Evolutionary conservation across 2,113 vertebrate species (phyloP).

Genomic region (Phyllopteryx taeniolatus): DNA sequence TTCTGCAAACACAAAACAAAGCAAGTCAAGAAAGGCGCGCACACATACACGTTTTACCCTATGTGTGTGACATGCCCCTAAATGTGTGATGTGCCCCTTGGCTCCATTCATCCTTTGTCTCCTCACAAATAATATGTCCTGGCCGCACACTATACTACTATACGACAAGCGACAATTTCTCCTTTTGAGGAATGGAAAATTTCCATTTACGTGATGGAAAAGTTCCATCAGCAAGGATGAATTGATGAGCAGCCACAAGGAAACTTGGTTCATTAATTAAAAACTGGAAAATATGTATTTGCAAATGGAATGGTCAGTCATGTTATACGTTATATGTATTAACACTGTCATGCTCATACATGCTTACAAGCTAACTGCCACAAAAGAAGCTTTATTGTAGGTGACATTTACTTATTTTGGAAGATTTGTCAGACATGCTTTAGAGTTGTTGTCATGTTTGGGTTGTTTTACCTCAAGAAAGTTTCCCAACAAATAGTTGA

Average conservation of each 20-base stretch:
- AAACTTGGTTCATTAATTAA: neutral
- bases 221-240: neutral
- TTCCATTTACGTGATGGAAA: too few species aligned
- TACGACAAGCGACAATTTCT: too few species aligned
- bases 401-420: neutral
- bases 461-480: conserved; percentile 80
- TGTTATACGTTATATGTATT: neutral
- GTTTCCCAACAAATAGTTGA: conserved; percentile 95
- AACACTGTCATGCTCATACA: neutral
- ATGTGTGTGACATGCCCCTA: too few species aligned
- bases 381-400: neutral
- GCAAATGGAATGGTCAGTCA: neutral
- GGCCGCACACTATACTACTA: too few species aligned
- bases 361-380: neutral
- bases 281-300: neutral
- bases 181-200: too few species aligned
- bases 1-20: conserved; percentile 67
- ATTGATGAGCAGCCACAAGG: neutral
- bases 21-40: neutral
- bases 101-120: too few species aligned
- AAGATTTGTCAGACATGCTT: neutral
- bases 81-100: too few species aligned
- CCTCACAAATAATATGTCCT: too few species aligned
- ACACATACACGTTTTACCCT: too few species aligned
- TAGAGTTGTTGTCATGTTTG: neutral